These are phyloP conservation scores for Symphodus melops DNA, from an alignment of 2,113 vertebrate species.

Conservation along the genomic window DNA sequence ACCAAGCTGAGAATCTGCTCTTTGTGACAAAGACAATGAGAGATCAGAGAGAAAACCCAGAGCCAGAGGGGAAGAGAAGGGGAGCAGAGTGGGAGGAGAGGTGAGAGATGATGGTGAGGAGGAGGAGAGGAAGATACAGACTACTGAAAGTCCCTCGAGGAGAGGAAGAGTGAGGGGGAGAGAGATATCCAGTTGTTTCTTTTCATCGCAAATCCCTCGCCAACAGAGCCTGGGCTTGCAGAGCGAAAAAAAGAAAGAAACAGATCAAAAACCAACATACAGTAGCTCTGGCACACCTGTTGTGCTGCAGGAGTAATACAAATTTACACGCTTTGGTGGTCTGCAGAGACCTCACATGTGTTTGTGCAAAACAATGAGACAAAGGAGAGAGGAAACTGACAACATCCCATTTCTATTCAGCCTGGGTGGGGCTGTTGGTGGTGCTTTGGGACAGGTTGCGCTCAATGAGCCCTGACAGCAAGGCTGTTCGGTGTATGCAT, in stretches of 20 bases:
- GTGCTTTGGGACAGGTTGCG: constrained; percentile 56
- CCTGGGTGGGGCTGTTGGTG: constrained; percentile 52
- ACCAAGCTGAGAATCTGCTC: constrained; percentile 63
- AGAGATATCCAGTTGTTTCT: constrained; percentile 48
- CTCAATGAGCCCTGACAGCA: constrained; percentile 62
- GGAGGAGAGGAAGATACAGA: constrained; percentile 41
- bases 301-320: constrained; percentile 37
- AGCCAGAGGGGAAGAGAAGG: constrained; percentile 25
- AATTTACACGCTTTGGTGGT: constrained; percentile 43
- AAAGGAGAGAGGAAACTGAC: constrained; percentile 22
- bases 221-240: constrained; percentile 15
- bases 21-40: constrained; percentile 66
- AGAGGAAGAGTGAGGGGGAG: constrained; percentile 20
- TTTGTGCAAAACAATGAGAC: constrained; percentile 40
- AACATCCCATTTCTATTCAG: constrained; percentile 31
- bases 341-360: constrained; percentile 37
- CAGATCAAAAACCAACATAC: constrained; percentile 60
- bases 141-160: constrained; percentile 41
- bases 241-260: constrained; percentile 5
- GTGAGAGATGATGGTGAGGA: constrained; percentile 28
- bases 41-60: constrained; percentile 64
- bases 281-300: constrained; percentile 45
- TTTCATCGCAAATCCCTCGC: constrained; percentile 63
- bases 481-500: constrained; percentile 33
- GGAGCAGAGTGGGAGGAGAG: constrained; percentile 34